These are phyloP conservation scores for Nymphalis io DNA, from an alignment of 1,140 invertebrate species.

Conservation along the genomic window DNA sequence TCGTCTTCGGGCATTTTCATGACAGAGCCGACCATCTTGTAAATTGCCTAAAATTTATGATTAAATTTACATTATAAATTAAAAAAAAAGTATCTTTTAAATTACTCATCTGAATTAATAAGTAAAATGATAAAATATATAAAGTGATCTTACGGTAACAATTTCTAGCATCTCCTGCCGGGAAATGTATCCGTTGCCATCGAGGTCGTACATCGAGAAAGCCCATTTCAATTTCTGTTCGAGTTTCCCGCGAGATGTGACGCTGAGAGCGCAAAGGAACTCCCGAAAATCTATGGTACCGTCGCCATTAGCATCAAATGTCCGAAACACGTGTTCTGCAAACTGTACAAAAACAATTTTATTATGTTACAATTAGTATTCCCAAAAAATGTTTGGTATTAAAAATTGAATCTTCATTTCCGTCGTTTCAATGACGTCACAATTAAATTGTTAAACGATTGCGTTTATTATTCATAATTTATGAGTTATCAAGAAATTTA, in stretches of 20 bases:
- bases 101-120: background rate
- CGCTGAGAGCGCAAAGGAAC: slow-evolving; percentile 97
- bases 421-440: no score
- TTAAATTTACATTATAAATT: slow-evolving; percentile 13
- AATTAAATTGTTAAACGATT: no score
- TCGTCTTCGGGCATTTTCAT: slow-evolving; percentile 99
- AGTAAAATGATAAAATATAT: background rate
- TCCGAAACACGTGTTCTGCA: slow-evolving; percentile 98
- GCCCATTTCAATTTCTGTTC: slow-evolving; percentile 99
- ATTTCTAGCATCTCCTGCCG: slow-evolving; percentile 98
- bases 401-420: no score
- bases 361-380: no score
- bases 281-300: slow-evolving; percentile 99
- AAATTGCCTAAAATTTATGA: slow-evolving; percentile 91
- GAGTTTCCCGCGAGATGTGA: slow-evolving; percentile 96
- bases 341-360: slow-evolving; percentile 83
- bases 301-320: slow-evolving; percentile 98
- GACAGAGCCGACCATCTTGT: slow-evolving; percentile 99
- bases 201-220: slow-evolving; percentile 98
- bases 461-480: no score
- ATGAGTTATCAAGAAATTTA: no score
- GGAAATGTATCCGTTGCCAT: slow-evolving; percentile 97
- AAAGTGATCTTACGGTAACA: slow-evolving; percentile 89
- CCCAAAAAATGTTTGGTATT: no score
- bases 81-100: no score